Evolutionary conservation across 35 echinoderm and acorn worm species (phyloP).

Genomic region (Holothuria glaberrima): DNA sequence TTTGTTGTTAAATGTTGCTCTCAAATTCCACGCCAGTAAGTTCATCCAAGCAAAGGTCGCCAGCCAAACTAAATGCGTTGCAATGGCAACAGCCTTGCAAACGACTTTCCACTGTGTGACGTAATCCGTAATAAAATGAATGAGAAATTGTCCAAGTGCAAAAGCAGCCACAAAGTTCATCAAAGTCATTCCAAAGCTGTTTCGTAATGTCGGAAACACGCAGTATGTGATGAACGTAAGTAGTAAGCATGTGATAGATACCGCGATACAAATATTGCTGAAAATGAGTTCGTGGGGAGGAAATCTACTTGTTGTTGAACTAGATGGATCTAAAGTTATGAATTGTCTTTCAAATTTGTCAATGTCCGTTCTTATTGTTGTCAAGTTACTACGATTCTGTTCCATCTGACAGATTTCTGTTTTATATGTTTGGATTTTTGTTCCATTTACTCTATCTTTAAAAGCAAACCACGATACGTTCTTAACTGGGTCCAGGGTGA

Average conservation of each 20-base stretch:
- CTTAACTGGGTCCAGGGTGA: background rate
- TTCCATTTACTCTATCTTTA: background rate
- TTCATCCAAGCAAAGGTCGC: slow-evolving; percentile 47
- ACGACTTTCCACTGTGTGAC: background rate
- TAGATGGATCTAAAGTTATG: too few relatives aligned
- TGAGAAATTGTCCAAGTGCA: background rate
- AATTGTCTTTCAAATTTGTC: too few relatives aligned
- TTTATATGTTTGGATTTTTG: background rate
- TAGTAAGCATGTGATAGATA: background rate
- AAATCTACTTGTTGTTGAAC: too few relatives aligned
- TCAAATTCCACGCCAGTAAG: slow-evolving; percentile 25
- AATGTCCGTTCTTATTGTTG: background rate
- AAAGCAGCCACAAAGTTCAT: slow-evolving; percentile 20
- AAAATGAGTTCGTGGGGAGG: background rate
- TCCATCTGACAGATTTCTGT: background rate
- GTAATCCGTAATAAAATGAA: slow-evolving; percentile 42
- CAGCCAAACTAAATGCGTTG: slow-evolving; percentile 29
- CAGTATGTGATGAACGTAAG: slow-evolving; percentile 21
- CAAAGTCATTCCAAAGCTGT: slow-evolving; percentile 19
- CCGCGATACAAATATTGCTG: slow-evolving; percentile 19
- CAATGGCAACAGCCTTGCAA: background rate
- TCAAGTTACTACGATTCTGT: background rate
- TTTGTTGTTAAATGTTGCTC: background rate
- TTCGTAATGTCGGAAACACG: background rate
- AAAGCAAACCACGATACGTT: slow-evolving; percentile 20